phyloP scores from a whole-genome alignment of 2,113 vertebrate species.

The Phrynocephalus versicolor region DNA sequence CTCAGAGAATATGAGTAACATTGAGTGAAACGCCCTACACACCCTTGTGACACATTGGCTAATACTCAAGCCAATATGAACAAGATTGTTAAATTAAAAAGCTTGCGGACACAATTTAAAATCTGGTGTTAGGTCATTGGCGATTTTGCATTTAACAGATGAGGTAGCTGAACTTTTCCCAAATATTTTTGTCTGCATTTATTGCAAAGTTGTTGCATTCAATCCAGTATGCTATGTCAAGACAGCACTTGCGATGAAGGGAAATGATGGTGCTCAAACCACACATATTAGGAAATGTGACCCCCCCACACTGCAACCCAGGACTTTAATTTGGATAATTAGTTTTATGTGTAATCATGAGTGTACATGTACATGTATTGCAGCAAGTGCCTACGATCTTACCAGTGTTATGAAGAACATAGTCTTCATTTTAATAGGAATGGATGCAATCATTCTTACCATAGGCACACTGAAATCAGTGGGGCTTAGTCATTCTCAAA shows the following conservation, averaged over 20 bases:
- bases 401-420: background rate
- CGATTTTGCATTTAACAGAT: background rate
- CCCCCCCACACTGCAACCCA: background rate
- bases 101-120: background rate
- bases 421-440: background rate
- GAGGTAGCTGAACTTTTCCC: background rate
- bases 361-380: background rate
- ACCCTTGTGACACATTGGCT: conserved; percentile 44
- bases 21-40: conserved; percentile 38
- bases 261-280: background rate
- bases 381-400: background rate
- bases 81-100: conserved; percentile 48
- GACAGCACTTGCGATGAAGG: background rate
- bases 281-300: background rate
- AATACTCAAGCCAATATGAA: background rate
- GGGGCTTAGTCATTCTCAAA: background rate
- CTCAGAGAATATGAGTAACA: conserved; percentile 2
- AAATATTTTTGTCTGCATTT: background rate
- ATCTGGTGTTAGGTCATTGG: background rate
- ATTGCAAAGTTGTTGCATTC: background rate
- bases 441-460: background rate
- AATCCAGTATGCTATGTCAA: background rate
- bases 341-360: background rate
- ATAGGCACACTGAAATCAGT: background rate
- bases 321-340: background rate